Evolutionary conservation across 2,888 invertebrate genomes (phyloP), one percentile per base, ranked within the genome.

Genomic region (Cremastinae sp.): DNA sequence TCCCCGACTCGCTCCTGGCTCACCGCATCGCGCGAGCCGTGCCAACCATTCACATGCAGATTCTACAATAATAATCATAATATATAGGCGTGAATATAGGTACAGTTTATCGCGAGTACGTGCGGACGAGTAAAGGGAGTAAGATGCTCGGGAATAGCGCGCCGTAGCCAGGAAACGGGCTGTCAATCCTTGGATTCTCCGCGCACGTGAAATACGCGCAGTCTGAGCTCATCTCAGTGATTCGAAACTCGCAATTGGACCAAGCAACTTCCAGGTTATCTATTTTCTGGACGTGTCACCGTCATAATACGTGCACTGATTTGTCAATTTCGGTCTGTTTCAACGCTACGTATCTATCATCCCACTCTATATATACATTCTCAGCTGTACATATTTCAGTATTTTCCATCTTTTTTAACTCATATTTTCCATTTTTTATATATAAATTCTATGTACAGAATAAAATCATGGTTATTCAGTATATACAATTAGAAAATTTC

Each of bases 21-120:
- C 66, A 56, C 34, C 68, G 62, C 68, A 75, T 51, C 61, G 65
- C 66, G 65, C 54, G 45, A 56, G 47, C 51, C 38, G 53, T 49
- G 45, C 70, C 45, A 18, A 58, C 79, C 74, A 80, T 85, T 84
- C 81, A 77, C 66, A 77, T 81, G 80, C 74, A 75, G 81, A 71
- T 80, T 68, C 47, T 65, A 22, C 36, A 59, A 64, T 45, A n/a
- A 10, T 53, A 45, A 12, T 28, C n/a, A 59, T 64, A 51, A 14
- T 59, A 45, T 22, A 22, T 53, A 53, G 28, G 2, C 7, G 20
- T 22, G 16, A 16, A 16, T 58, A 3, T 8, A n/a, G 22, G 18
- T n/a, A 51, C n/a, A 22, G 4, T 28, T 45, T 36, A 49, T 18
- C 34, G 16, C 45, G 34, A 45, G 14, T 45, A 16, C 41, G 43